Evolutionary conservation across 2,113 vertebrate species (phyloP).

Genomic region (Fulica atra): DNA sequence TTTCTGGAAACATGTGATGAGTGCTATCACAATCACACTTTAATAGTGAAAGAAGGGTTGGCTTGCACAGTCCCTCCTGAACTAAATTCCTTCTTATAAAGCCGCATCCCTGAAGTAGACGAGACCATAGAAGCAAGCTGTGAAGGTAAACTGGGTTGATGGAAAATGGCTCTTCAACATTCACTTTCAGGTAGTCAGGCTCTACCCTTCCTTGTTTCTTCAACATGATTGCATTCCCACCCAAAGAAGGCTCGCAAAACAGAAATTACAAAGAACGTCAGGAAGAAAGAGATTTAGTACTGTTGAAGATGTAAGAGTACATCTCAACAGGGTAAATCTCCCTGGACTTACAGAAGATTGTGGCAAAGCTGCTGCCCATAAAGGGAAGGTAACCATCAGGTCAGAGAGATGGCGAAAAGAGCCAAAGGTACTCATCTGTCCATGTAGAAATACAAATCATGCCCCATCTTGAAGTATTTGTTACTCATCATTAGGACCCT

Average conservation of each 20-base stretch:
- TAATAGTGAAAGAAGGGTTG: background rate
- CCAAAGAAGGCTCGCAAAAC: background rate
- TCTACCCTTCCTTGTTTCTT: background rate
- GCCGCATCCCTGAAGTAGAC: background rate
- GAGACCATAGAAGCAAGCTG: background rate
- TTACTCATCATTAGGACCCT: too few relatives aligned
- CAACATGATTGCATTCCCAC: background rate
- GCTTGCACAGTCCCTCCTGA: background rate
- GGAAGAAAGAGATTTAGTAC: background rate
- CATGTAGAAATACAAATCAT: too few relatives aligned
- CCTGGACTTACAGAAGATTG: too few relatives aligned
- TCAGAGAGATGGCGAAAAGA: too few relatives aligned
- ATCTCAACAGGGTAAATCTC: too few relatives aligned
- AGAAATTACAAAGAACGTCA: rapidly evolving
- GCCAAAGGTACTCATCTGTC: too few relatives aligned
- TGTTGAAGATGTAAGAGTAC: background rate
- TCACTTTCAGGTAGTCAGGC: background rate
- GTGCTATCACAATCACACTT: background rate
- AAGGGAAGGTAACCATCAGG: too few relatives aligned
- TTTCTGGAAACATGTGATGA: background rate
- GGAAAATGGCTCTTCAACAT: background rate
- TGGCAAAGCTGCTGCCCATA: too few relatives aligned
- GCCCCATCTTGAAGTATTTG: too few relatives aligned
- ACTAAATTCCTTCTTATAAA: background rate
- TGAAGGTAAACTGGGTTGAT: background rate